phyloP scores from a whole-genome alignment of 2,888 invertebrate species.

The Thecophora atra region DNA sequence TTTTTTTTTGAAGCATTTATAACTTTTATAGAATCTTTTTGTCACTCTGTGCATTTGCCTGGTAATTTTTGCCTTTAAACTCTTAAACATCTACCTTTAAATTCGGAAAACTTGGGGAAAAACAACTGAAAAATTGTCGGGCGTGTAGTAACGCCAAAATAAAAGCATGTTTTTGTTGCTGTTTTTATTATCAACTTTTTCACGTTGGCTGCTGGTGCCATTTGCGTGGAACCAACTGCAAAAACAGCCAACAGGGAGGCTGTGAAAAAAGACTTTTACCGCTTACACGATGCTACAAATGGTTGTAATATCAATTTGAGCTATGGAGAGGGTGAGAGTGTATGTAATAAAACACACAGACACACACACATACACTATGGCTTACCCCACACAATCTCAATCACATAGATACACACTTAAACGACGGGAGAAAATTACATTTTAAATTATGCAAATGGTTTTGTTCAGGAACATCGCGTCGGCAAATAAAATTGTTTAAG shows the following conservation, averaged over 20 bases:
- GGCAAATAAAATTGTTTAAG: constrained; percentile 26
- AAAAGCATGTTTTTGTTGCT: neutral
- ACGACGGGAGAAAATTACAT: constrained; percentile 12
- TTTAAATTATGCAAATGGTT: constrained; percentile 27
- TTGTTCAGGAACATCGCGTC: neutral
- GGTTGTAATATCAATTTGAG: constrained; percentile 23
- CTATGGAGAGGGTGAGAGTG: no score
- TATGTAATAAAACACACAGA: neutral
- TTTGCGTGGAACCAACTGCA: constrained; percentile 13
- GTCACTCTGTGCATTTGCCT: neutral
- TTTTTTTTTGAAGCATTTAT: no score
- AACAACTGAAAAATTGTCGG: constrained; percentile 2
- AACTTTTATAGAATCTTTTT: no score
- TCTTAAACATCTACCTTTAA: neutral
- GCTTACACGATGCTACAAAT: constrained; percentile 11
- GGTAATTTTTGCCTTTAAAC: neutral
- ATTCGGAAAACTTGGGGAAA: neutral
- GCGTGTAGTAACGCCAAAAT: constrained; percentile 5
- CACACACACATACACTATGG: neutral
- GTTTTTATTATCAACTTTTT: neutral
- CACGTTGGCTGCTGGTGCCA: neutral
- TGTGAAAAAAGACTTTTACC: neutral
- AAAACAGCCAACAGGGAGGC: constrained; percentile 12
- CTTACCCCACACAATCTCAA: neutral
- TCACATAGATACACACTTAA: neutral